Percentiles rank a stretch among this genome's conserved stretches.
Conservation (phyloP, 23 tunicate species). For the Halocynthia roretzi region DNA sequence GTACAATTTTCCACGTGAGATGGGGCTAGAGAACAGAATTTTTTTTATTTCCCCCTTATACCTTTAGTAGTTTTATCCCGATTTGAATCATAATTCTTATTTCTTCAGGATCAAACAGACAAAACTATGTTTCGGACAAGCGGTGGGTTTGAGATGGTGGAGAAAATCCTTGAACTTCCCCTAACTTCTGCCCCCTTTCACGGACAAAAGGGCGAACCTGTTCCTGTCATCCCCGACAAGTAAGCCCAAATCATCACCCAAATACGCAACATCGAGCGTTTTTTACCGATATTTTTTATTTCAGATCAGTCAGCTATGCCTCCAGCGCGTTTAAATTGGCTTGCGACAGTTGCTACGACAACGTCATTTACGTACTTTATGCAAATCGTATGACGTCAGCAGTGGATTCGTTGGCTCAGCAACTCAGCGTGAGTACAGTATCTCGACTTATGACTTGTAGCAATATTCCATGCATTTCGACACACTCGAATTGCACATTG, state of each 20-base stretch:
- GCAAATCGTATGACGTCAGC: slow-evolving; percentile 37
- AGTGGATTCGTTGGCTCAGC: slow-evolving; percentile 37
- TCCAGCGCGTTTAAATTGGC: slow-evolving; percentile 53
- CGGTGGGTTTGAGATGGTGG: slow-evolving; percentile 65
- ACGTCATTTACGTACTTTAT: slow-evolving; percentile 55
- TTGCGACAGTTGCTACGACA: slow-evolving; percentile 56
- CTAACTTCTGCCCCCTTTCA: slow-evolving; percentile 10
- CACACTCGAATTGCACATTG: too few relatives aligned
- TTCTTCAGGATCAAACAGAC: slow-evolving; percentile 15
- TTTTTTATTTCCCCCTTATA: too few relatives aligned
- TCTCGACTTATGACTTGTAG: background rate
- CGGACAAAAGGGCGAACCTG: slow-evolving; percentile 15
- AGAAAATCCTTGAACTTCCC: slow-evolving; percentile 40
- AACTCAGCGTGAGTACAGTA: slow-evolving; percentile 39
- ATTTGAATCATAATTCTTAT: too few relatives aligned
- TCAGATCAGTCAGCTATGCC: slow-evolving; percentile 66
- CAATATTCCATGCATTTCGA: too few relatives aligned
- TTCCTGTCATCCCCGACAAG: slow-evolving; percentile 62
- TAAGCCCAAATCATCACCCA: background rate
- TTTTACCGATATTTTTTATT: slow-evolving; percentile 1
- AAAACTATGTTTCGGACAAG: slow-evolving; percentile 43
- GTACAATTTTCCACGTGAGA: too few relatives aligned
- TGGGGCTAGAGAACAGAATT: too few relatives aligned
- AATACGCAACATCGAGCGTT: background rate
- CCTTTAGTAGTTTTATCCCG: too few relatives aligned